Evolutionary conservation across 92 coral and sea anemone species (phyloP).

Genomic region (Scolanthus callimorphus): DNA sequence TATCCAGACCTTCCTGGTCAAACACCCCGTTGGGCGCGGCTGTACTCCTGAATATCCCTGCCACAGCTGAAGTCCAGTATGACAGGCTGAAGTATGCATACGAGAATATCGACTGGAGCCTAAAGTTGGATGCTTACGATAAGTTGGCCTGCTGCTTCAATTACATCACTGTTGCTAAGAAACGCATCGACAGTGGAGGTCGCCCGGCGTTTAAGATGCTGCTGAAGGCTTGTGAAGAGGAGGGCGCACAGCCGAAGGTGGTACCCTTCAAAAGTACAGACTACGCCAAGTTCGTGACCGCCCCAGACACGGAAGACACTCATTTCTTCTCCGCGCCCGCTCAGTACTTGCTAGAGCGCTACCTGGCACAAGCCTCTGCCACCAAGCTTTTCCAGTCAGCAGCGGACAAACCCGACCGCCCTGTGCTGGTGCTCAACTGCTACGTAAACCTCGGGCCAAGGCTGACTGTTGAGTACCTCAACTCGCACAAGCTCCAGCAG

Average conservation of each 20-base stretch:
- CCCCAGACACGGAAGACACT: constrained; percentile 86
- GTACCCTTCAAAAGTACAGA: constrained; percentile 20
- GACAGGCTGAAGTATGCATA: constrained; percentile 64
- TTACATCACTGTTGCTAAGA: constrained; percentile 73
- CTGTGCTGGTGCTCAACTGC: constrained; percentile 79
- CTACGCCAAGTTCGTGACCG: constrained; percentile 67
- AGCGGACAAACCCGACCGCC: constrained; percentile 64
- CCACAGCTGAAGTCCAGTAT: constrained; percentile 61
- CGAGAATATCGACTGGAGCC: constrained; percentile 81
- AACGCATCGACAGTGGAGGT: constrained; percentile 74
- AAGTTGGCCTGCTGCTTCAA: constrained; percentile 69
- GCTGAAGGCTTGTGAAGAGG: constrained; percentile 43
- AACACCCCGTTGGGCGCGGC: constrained; percentile 69
- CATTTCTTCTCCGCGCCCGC: constrained; percentile 87
- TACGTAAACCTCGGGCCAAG: constrained; percentile 88
- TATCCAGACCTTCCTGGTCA: constrained; percentile 65
- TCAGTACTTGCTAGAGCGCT: constrained; percentile 86
- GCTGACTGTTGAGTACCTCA: constrained; percentile 77
- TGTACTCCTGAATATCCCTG: constrained; percentile 64
- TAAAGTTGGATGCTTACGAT: constrained; percentile 53
- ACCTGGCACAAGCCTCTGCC: constrained; percentile 76
- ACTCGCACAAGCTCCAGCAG: constrained; percentile 33
- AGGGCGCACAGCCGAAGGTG: constrained; percentile 24
- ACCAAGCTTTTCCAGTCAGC: constrained; percentile 81
- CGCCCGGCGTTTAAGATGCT: constrained; percentile 50